Evolutionary conservation across 2,797 vertebrate genomes (phyloP).

Genomic region (Siniperca scherzeri): DNA sequence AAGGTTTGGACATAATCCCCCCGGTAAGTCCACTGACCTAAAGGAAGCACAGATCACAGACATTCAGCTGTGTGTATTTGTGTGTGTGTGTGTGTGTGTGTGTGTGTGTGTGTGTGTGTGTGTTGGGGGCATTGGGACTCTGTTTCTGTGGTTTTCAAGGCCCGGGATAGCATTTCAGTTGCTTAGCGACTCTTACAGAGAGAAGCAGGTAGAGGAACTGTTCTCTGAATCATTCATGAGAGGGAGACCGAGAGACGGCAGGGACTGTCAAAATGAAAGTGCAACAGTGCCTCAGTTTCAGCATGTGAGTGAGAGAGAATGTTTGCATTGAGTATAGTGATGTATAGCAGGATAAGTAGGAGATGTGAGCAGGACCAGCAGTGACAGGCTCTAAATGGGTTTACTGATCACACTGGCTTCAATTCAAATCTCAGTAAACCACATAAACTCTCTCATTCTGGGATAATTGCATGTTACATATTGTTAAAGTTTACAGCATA

Average conservation of each 20-base stretch:
- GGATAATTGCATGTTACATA: not conserved
- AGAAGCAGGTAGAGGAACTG: slow-evolving; percentile 86
- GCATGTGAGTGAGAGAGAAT: not conserved
- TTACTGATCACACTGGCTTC: not conserved
- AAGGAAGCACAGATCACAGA: slow-evolving; percentile 84
- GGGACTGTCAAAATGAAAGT: slow-evolving; percentile 57
- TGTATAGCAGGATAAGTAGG: not conserved
- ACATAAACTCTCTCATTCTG: not conserved
- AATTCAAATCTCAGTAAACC: slow-evolving; percentile 7
- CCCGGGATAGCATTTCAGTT: slow-evolving; percentile 91
- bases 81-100: slow-evolving; percentile 36
- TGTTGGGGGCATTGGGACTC: slow-evolving; percentile 77
- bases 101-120: slow-evolving; percentile 26
- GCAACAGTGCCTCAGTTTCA: slow-evolving; percentile 11
- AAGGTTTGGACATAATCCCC: slow-evolving; percentile 94
- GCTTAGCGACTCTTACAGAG: slow-evolving; percentile 88
- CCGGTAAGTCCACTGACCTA: slow-evolving; percentile 86
- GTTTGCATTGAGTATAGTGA: not conserved
- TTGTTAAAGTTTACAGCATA: not conserved
- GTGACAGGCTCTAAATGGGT: not conserved
- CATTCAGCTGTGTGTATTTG: slow-evolving; percentile 75
- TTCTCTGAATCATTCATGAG: slow-evolving; percentile 93
- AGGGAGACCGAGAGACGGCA: slow-evolving; percentile 46
- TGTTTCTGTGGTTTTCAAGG: slow-evolving; percentile 84
- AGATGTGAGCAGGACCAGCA: not conserved